Percentiles rank a stretch among this genome's conserved stretches.
Conservation (phyloP, 2,888 invertebrate genomes). For the Rambutsinella grinnellia region DNA sequence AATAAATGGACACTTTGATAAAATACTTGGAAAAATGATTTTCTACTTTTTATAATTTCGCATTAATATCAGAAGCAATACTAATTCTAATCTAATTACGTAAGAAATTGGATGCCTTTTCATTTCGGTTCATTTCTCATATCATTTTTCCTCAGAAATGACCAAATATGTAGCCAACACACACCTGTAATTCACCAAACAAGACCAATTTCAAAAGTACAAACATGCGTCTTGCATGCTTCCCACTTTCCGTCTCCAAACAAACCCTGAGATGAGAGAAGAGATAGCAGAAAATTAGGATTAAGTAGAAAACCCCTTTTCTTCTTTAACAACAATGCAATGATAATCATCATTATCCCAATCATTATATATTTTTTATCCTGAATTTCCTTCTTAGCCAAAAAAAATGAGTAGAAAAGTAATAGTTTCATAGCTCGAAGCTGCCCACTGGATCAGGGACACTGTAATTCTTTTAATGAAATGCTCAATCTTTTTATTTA, state of each 20-base stretch:
- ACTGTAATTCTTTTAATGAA: constrained; percentile 61
- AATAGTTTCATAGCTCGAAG: constrained; percentile 41
- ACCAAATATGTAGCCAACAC: constrained; percentile 11
- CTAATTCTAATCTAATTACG: no score
- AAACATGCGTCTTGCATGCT: constrained; percentile 32
- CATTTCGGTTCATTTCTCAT: no score
- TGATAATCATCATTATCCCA: neutral
- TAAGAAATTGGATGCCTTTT: no score
- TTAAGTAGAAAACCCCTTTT: constrained; percentile 38
- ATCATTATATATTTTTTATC: constrained; percentile 40
- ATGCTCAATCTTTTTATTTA: constrained; percentile 37
- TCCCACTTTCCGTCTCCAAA: neutral
- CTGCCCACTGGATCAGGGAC: constrained; percentile 57
- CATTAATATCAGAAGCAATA: no score
- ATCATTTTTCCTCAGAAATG: constrained; percentile 24
- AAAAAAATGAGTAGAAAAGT: constrained; percentile 29
- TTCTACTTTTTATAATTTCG: no score
- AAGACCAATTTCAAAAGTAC: constrained; percentile 13
- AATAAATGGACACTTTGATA: no score
- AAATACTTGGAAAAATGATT: no score
- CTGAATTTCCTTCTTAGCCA: constrained; percentile 22
- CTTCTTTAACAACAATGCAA: neutral
- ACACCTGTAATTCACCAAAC: constrained; percentile 48
- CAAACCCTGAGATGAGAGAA: neutral
- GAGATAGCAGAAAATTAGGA: constrained; percentile 21